A percentile compares a stretch with the other conserved stretches of the same genome.
Conservation (phyloP, 2,113 vertebrate genomes). For the Strix uralensis region DNA sequence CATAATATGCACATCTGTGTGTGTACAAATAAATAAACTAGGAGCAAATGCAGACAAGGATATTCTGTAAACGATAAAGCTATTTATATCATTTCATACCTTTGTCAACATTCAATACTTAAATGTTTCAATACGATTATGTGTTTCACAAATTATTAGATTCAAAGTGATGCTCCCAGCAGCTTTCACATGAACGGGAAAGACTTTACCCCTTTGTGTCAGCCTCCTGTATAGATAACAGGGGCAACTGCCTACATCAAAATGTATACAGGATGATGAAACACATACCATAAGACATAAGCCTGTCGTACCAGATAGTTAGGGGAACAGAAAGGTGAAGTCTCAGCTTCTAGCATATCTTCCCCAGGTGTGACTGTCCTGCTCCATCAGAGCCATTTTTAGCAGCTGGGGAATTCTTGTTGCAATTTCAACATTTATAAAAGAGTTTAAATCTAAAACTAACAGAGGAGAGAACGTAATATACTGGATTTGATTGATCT, state of each 20-base stretch:
- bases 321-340: neutral
- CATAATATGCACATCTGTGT: neutral
- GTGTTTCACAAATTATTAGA: neutral
- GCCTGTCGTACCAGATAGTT: neutral
- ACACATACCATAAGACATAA: neutral
- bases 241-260: neutral
- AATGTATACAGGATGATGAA: neutral
- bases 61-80: neutral
- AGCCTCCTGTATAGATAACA: neutral
- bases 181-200: neutral
- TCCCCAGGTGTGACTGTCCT: neutral
- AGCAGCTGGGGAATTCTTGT: slow-evolving; percentile 9
- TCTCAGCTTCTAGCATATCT: neutral
- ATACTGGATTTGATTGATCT: slow-evolving; percentile 13
- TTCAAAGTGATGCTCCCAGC: neutral
- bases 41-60: neutral
- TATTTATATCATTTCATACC: neutral
- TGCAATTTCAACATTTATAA: slow-evolving; percentile 37
- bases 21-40: neutral
- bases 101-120: neutral
- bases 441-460: slow-evolving; percentile 42
- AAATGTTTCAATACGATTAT: neutral
- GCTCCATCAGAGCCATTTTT: neutral
- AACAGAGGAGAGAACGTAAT: slow-evolving; percentile 25
- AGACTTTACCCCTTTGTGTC: neutral